Base-by-base conservation (phyloP, 2,888 invertebrate species). In the Beris morrisii region DNA sequence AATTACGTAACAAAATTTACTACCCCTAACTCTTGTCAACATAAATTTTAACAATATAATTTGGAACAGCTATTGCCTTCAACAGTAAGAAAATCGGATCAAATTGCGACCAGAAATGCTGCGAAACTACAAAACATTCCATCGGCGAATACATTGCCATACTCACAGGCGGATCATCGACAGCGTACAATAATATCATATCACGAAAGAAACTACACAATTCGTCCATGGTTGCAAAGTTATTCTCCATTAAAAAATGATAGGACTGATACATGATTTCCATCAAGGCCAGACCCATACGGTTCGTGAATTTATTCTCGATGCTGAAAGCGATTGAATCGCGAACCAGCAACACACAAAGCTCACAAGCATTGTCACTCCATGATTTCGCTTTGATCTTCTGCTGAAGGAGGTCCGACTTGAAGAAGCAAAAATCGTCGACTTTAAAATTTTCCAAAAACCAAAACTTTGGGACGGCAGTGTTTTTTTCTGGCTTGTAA, bases 401-500 rank as follows among this genome's bases (percentile, higher is more conserved):
- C 38, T 48, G 9, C 28, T 22, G 32, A 7, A 64, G 22, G 12
- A 31, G 2, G n/a, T 64, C 54, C 7, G 11, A 43, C 15, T 56
- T 65, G 38, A 64, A 64, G 31, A 64, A 55, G 11, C 56, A 65
- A 56, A 38, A 65, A 43, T 65, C 56, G 15, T 50, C 55, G 7
- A 13, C 28, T 30, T 28, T 7, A 38, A 50, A 56, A 43, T 56
- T 55, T 28, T 65, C 65, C 3, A 65, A 28, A 13, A 46, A 56
- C n/a, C 52, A 12, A 38, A 65, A 56, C 50, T 65, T 48, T 38
- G 65, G 15, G 13, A 15, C 12, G 6, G 22, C 15, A 5, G 53
- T 38, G 5, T 38, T 38, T 38, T 38, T 38, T 7, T 38, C 38
- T 9, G 9, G 9, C 38, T 38, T 38, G 9, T 9, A 3, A 9